phyloP scores from a whole-genome alignment of 2,888 invertebrate species.

The Shargacucullia verbasci region DNA sequence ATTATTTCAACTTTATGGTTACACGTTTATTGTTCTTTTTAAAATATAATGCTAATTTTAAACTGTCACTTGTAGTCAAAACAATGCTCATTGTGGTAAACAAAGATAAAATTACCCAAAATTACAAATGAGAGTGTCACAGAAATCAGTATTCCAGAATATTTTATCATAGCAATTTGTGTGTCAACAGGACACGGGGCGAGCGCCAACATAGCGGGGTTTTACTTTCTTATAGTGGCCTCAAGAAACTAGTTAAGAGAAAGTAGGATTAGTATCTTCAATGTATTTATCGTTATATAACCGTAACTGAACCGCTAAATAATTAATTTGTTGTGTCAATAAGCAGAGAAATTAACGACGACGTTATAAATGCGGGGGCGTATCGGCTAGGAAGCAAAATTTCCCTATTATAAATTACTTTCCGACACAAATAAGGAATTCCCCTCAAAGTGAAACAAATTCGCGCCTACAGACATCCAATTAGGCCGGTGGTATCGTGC shows the following conservation, averaged over 20 bases:
- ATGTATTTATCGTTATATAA: conserved; percentile 82
- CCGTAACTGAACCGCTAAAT: conserved; percentile 56
- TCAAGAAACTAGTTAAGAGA: conserved; percentile 88
- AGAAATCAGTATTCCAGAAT: conserved; percentile 75
- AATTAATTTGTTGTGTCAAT: conserved; percentile 48
- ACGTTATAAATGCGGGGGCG: conserved; percentile 43
- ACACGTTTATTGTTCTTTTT: background rate
- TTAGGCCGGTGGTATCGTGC: conserved; percentile 84
- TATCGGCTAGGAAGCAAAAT: conserved; percentile 50
- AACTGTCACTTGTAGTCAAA: background rate
- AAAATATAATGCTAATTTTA: background rate
- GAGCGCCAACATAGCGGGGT: conserved; percentile 86
- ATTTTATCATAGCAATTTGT: conserved; percentile 83
- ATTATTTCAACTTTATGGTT: background rate
- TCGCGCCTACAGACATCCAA: conserved; percentile 82
- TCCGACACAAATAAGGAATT: conserved; percentile 68
- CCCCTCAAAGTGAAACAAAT: conserved; percentile 78
- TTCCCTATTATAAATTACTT: conserved; percentile 65
- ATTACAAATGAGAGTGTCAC: conserved; percentile 37
- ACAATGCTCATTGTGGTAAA: conserved; percentile 4
- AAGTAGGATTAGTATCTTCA: conserved; percentile 86
- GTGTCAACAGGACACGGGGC: conserved; percentile 87
- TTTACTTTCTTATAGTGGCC: conserved; percentile 88
- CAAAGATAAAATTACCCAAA: conserved; percentile 18
- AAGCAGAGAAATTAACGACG: conserved; percentile 46